These are phyloP conservation scores for Plodia interpunctella DNA, from an alignment of 1,140 invertebrate species.

Conservation along the genomic window DNA sequence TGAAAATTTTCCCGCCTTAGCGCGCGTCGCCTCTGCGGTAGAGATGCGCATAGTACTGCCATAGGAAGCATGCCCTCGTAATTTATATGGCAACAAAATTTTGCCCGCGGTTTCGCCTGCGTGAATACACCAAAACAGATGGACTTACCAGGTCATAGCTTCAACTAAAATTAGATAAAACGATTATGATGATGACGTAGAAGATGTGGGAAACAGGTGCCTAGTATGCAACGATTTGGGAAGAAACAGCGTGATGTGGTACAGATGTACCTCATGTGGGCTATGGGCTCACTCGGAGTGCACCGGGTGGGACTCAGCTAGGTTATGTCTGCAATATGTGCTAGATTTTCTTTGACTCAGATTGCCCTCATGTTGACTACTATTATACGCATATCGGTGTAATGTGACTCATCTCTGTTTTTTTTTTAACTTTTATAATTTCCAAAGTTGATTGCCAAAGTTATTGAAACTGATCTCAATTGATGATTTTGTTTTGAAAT, in stretches of 20 bases:
- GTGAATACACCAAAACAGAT: too few species aligned
- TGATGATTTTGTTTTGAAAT: too few species aligned
- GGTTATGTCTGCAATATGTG: not conserved
- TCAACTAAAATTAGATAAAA: not conserved
- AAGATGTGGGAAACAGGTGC: slow-evolving; percentile 36
- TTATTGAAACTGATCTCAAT: not conserved
- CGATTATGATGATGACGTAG: slow-evolving; percentile 31
- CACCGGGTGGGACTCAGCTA: not conserved
- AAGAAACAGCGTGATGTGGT: slow-evolving; percentile 42
- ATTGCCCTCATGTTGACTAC: not conserved
- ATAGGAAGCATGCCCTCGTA: not conserved
- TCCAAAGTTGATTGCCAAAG: not conserved
- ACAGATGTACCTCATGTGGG: slow-evolving; percentile 35
- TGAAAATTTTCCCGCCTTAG: not conserved
- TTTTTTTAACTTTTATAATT: not conserved
- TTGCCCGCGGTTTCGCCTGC: too few species aligned
- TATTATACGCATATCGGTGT: not conserved
- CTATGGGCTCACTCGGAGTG: slow-evolving; percentile 35
- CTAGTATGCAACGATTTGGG: slow-evolving; percentile 34
- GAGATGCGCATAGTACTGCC: not conserved
- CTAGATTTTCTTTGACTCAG: not conserved
- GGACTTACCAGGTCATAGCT: too few species aligned
- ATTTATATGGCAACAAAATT: not conserved
- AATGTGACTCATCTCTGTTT: not conserved
- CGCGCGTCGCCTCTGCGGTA: not conserved